phyloP scores from a whole-genome alignment of 2,113 vertebrate genomes.

The Scomber colias region DNA sequence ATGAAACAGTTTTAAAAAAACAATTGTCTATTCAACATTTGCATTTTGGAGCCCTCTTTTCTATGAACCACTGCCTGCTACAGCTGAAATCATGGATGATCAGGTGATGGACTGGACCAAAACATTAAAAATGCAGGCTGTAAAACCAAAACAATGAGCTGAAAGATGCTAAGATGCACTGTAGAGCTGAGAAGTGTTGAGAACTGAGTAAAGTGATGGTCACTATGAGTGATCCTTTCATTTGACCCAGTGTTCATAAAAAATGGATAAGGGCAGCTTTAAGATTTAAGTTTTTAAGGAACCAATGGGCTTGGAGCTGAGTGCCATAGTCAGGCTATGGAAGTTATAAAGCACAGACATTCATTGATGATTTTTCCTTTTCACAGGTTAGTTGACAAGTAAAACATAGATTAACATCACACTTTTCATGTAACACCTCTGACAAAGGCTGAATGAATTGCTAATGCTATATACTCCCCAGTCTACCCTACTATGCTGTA shows the following conservation, averaged over 20 bases:
- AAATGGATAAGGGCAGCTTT: neutral
- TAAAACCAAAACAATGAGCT: neutral
- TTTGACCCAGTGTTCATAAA: neutral
- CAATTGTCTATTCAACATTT: too few species aligned
- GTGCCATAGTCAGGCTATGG: neutral
- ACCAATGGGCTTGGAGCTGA: neutral
- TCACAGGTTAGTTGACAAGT: neutral
- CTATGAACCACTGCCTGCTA: neutral
- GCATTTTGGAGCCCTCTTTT: too few species aligned
- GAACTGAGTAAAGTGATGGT: too few species aligned
- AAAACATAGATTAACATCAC: constrained; percentile 2
- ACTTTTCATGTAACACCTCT: neutral
- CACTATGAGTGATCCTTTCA: neutral
- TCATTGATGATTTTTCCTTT: neutral
- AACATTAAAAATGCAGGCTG: neutral
- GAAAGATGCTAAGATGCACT: neutral
- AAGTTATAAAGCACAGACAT: neutral
- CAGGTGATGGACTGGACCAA: neutral
- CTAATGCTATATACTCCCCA: neutral
- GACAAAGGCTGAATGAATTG: neutral
- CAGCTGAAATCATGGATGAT: neutral
- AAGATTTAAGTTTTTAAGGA: neutral
- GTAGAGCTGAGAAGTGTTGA: neutral
- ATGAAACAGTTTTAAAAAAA: too few species aligned
- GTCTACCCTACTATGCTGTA: neutral